Evolutionary conservation across 2,113 vertebrate species (phyloP).

Genomic region (Theristicus caerulescens): DNA sequence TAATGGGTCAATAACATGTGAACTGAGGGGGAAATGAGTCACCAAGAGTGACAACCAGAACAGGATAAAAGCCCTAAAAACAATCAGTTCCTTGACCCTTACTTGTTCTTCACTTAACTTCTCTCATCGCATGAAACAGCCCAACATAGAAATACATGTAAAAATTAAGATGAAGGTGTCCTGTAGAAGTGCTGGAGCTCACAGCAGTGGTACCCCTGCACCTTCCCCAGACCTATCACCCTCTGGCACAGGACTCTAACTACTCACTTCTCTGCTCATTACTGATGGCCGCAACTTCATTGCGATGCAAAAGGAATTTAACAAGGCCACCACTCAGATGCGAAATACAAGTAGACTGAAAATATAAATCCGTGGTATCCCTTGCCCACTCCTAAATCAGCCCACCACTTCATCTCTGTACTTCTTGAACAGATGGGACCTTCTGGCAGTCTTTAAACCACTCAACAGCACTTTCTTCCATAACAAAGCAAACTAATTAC

Average conservation of each 20-base stretch:
- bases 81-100: neutral
- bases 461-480: neutral
- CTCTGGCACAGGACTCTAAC: neutral
- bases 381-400: neutral
- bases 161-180: neutral
- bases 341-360: neutral
- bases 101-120: neutral
- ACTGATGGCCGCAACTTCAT: neutral
- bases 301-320: neutral
- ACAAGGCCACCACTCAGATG: neutral
- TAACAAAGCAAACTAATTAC: conserved; percentile 43
- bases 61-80: neutral
- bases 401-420: neutral
- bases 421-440: conserved; percentile 47
- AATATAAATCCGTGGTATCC: neutral
- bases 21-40: neutral
- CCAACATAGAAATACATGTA: neutral
- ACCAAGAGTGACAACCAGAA: neutral
- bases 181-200: neutral
- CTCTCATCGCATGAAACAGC: neutral
- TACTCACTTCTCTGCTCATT: neutral
- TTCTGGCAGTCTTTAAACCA: conserved; percentile 39
- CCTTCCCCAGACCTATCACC: neutral
- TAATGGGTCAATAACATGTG: neutral
- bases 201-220: rapidly evolving